phyloP scores from a whole-genome alignment of 1,140 invertebrate species.

The Babylonia areolata region DNA sequence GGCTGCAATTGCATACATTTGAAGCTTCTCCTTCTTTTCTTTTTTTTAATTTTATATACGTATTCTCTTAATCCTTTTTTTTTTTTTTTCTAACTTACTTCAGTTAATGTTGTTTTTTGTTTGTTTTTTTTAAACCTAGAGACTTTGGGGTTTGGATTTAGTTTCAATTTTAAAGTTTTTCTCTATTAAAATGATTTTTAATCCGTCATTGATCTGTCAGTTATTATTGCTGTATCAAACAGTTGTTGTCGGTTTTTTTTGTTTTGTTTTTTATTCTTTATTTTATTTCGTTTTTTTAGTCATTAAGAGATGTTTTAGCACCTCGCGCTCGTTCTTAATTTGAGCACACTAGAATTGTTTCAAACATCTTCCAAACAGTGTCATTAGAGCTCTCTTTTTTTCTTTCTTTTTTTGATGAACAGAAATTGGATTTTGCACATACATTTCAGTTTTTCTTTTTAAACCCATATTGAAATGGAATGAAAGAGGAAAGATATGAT shows the following conservation, averaged over 20 bases:
- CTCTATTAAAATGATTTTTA: neutral
- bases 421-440: neutral
- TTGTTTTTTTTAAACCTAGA: too few species aligned
- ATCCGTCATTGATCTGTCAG: neutral
- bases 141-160: neutral
- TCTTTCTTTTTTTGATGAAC: neutral
- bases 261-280: neutral
- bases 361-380: constrained; percentile 14
- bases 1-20: neutral
- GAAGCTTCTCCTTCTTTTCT: neutral
- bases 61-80: neutral
- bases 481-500: neutral
- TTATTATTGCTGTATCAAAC: neutral
- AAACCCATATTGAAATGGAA: too few species aligned
- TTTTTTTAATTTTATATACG: neutral
- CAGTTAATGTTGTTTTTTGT: too few species aligned
- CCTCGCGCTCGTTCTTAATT: neutral
- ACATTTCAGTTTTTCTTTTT: neutral
- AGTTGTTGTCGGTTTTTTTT: neutral
- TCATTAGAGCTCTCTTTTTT: constrained; percentile 5
- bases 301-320: neutral
- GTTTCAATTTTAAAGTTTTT: neutral
- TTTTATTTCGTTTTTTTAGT: neutral
- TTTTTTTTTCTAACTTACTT: neutral
- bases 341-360: neutral